A percentile compares a stretch with the other conserved stretches of the same genome.
Conservation (phyloP, 2,888 invertebrate species). For the Yponomeuta malinellus region DNA sequence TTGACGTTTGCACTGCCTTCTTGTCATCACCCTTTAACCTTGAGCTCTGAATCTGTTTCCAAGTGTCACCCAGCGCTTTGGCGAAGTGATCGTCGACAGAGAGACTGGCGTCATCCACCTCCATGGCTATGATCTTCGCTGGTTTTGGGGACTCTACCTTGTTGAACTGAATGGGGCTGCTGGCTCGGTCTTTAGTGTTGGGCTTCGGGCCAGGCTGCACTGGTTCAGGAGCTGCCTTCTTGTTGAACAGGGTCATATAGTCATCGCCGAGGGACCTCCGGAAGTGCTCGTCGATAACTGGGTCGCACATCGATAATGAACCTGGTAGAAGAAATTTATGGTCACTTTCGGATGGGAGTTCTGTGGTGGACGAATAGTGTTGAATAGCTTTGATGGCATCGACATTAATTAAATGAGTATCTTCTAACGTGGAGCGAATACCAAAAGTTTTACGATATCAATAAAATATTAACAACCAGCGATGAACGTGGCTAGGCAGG, state of each 20-base stretch:
- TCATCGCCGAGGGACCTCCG: conserved; percentile 91
- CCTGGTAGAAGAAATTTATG: conserved; percentile 55
- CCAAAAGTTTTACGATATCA: background rate
- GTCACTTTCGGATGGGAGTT: background rate
- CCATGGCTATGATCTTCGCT: conserved; percentile 70
- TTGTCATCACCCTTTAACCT: conserved; percentile 63
- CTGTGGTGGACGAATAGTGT: background rate
- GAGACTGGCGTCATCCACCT: conserved; percentile 75
- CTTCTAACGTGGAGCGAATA: background rate
- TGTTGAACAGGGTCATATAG: conserved; percentile 82
- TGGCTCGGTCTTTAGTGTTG: conserved; percentile 66
- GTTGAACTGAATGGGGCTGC: conserved; percentile 67
- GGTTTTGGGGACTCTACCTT: conserved; percentile 52
- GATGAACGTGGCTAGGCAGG: background rate
- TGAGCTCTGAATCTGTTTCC: conserved; percentile 83
- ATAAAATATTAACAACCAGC: conserved; percentile 1
- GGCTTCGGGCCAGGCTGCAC: conserved; percentile 50
- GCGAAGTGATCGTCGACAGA: conserved; percentile 95
- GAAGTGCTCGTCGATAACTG: conserved; percentile 97
- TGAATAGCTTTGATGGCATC: background rate
- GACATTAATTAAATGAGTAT: background rate
- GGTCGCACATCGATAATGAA: conserved; percentile 87
- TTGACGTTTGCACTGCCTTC: conserved; percentile 37
- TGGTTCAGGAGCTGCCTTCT: conserved; percentile 53
- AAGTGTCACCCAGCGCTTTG: conserved; percentile 90